These are phyloP conservation scores for Sussaba pulchella DNA, from an alignment of 2,888 invertebrate species.

Conservation along the genomic window DNA sequence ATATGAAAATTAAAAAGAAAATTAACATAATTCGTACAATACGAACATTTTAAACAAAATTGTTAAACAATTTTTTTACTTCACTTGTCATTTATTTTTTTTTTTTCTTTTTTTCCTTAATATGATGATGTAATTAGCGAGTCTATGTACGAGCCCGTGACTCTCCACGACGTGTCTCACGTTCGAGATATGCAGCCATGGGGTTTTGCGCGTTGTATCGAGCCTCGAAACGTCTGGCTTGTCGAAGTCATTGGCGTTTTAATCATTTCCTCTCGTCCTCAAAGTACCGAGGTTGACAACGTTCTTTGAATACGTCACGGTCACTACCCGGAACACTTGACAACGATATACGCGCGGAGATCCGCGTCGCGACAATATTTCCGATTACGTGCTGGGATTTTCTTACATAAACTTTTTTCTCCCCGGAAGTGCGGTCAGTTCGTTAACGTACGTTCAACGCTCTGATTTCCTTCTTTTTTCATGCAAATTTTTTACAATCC, in stretches of 20 bases:
- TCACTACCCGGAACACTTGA: conserved; percentile 16
- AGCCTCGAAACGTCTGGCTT: conserved; percentile 7
- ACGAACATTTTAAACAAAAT: too few relatives aligned
- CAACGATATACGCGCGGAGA: conserved; percentile 15
- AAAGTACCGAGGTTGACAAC: conserved; percentile 29
- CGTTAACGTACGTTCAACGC: too few relatives aligned
- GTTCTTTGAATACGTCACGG: conserved; percentile 24
- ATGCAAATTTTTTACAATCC: too few relatives aligned
- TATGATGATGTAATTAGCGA: background rate
- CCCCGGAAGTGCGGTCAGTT: too few relatives aligned
- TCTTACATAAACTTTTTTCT: too few relatives aligned
- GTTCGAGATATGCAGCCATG: background rate
- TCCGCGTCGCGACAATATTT: conserved; percentile 1
- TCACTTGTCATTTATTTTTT: too few relatives aligned
- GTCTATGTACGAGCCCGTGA: background rate
- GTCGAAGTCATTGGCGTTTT: conserved; percentile 19
- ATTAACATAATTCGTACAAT: too few relatives aligned
- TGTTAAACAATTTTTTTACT: background rate
- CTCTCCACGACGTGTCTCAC: background rate
- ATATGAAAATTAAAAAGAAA: too few relatives aligned
- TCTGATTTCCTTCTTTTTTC: too few relatives aligned
- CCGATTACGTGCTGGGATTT: background rate
- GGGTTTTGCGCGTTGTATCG: conserved; percentile 11
- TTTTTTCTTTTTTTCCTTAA: too few relatives aligned
- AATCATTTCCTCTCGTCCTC: conserved; percentile 44